Conservation (phyloP, 2,888 invertebrate genomes). For the Smittia aterrima region DNA sequence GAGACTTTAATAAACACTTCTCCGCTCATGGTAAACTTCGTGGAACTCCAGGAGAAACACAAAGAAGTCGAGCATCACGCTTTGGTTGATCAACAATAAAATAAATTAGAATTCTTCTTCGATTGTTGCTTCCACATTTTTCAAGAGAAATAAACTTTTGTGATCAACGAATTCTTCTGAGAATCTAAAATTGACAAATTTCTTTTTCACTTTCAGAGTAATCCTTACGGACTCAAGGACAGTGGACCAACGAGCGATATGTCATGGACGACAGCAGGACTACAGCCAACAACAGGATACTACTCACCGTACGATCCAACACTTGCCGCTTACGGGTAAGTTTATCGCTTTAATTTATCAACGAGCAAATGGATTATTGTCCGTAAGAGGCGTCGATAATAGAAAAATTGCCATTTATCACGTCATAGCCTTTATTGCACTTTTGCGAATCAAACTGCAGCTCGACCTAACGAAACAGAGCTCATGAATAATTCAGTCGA, state of each 20-base stretch:
- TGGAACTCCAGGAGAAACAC: too few relatives aligned
- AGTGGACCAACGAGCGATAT: slow-evolving; percentile 80
- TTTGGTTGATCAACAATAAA: background rate
- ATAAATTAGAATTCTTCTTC: background rate
- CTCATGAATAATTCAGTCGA: slow-evolving; percentile 34
- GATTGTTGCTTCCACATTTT: too few relatives aligned
- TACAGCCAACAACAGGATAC: slow-evolving; percentile 87
- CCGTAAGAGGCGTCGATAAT: slow-evolving; percentile 37
- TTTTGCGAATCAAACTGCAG: slow-evolving; percentile 14
- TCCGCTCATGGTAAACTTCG: too few relatives aligned
- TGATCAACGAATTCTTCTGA: background rate
- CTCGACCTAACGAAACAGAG: too few relatives aligned
- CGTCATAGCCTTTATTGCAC: slow-evolving; percentile 28
- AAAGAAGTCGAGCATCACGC: too few relatives aligned
- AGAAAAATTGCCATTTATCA: slow-evolving; percentile 37
- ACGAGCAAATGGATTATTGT: slow-evolving; percentile 28
- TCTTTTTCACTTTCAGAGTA: slow-evolving; percentile 67
- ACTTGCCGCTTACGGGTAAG: slow-evolving; percentile 90
- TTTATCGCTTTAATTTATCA: slow-evolving; percentile 47
- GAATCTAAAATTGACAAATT: background rate
- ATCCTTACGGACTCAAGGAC: slow-evolving; percentile 85
- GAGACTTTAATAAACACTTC: background rate
- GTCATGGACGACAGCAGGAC: slow-evolving; percentile 87
- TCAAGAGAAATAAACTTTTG: background rate
- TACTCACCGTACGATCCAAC: slow-evolving; percentile 87